phyloP scores from a whole-genome alignment of 2,888 invertebrate genomes.

The Euproctis similis region DNA sequence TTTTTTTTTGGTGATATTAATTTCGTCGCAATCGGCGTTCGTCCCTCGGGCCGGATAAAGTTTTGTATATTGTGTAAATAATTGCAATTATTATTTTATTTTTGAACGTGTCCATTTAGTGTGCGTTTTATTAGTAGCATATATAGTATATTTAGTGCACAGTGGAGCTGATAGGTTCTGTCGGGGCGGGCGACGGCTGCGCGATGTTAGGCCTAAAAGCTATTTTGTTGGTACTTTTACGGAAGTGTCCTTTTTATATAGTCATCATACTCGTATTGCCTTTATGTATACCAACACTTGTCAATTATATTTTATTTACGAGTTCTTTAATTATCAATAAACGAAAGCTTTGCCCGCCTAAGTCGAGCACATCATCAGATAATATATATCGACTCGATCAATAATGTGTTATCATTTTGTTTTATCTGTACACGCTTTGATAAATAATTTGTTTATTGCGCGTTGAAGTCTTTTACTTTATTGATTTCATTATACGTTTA shows the following conservation, averaged over 20 bases:
- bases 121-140: constrained; percentile 55
- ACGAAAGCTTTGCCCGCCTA: constrained; percentile 38
- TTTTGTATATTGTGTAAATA: constrained; percentile 63
- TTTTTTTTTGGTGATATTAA: constrained; percentile 60
- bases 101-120: constrained; percentile 46
- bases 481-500: no score
- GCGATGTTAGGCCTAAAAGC: constrained; percentile 54
- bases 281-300: constrained; percentile 49
- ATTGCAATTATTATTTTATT: constrained; percentile 45
- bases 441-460: constrained; percentile 47
- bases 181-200: constrained; percentile 42
- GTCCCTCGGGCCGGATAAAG: constrained; percentile 25
- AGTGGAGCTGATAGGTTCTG: constrained; percentile 30
- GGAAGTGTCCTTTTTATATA: constrained; percentile 63
- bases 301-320: no score
- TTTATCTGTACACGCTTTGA: constrained; percentile 49
- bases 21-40: constrained; percentile 26
- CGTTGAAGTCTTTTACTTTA: constrained; percentile 69
- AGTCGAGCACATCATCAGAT: constrained; percentile 33
- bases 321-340: no score
- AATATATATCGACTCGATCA: constrained; percentile 50
- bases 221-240: constrained; percentile 46
- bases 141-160: constrained; percentile 51
- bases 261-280: constrained; percentile 37
- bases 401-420: constrained; percentile 48